These are phyloP conservation scores for Esox masquinongy DNA, from an alignment of 2,797 vertebrate genomes.

Conservation along the genomic window DNA sequence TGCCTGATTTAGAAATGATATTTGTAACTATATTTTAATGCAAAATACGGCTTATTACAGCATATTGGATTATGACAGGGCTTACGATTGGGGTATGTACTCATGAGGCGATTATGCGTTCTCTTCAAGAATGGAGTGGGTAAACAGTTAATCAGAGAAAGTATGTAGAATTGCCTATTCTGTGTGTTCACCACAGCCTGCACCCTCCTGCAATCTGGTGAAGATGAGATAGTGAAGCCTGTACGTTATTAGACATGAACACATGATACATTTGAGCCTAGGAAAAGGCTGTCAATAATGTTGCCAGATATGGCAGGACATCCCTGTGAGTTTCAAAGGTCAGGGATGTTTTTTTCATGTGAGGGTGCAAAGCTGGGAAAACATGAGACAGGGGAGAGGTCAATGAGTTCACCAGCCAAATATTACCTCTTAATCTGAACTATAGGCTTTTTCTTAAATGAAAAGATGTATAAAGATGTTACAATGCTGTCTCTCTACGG, in stretches of 20 bases:
- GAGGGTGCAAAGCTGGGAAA: conserved; percentile 26
- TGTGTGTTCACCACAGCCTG: neutral
- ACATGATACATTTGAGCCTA: neutral
- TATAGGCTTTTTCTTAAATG: no score
- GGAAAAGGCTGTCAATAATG: neutral
- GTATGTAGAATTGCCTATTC: no score
- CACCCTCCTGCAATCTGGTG: neutral
- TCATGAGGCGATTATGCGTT: no score
- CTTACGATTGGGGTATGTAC: no score
- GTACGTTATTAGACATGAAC: conserved; percentile 4
- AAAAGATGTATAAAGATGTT: no score
- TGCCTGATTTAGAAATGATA: no score
- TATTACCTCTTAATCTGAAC: neutral
- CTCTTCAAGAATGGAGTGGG: no score
- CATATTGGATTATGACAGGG: no score
- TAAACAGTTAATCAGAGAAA: no score
- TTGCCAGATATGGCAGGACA: neutral
- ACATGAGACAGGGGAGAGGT: neutral
- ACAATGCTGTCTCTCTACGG: neutral
- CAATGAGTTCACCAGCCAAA: neutral
- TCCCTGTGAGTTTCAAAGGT: neutral
- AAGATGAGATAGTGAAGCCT: neutral
- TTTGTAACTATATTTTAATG: no score
- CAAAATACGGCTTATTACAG: no score
- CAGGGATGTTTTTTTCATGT: conserved; percentile 6